phyloP scores from a whole-genome alignment of 2,797 vertebrate genomes.

The Dermochelys coriacea region DNA sequence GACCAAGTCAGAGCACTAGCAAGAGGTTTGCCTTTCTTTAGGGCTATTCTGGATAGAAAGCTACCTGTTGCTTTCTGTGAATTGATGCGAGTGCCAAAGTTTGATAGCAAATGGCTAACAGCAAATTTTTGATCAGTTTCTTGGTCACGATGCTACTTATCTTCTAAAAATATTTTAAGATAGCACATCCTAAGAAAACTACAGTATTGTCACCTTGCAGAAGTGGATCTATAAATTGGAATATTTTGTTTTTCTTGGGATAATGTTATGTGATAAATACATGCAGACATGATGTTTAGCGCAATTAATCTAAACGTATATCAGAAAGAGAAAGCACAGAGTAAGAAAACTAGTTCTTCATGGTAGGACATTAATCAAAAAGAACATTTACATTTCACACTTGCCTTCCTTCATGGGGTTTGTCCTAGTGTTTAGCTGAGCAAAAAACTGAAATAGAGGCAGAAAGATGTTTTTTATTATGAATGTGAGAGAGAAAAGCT shows the following conservation, averaged over 20 bases:
- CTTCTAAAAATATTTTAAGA: neutral
- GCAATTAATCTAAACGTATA: neutral
- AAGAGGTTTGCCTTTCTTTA: neutral
- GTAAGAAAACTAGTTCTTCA: neutral
- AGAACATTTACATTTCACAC: fast-evolving
- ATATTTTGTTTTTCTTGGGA: neutral
- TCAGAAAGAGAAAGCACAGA: neutral
- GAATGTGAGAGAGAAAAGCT: neutral
- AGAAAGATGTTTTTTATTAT: neutral
- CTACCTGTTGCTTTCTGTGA: neutral
- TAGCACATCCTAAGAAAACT: neutral
- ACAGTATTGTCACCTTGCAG: neutral
- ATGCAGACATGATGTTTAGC: neutral
- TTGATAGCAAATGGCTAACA: neutral
- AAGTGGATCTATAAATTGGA: neutral
- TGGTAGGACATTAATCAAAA: neutral
- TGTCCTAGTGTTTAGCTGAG: too few species aligned
- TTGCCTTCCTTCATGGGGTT: neutral
- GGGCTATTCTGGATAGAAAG: neutral
- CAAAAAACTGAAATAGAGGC: neutral
- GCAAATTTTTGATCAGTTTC: neutral
- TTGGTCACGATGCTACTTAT: neutral
- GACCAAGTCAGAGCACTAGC: neutral
- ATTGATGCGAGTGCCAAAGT: neutral
- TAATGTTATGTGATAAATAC: constrained; percentile 4